phyloP scores from a whole-genome alignment of 2,797 vertebrate genomes.

The Notamacropus eugenii region DNA sequence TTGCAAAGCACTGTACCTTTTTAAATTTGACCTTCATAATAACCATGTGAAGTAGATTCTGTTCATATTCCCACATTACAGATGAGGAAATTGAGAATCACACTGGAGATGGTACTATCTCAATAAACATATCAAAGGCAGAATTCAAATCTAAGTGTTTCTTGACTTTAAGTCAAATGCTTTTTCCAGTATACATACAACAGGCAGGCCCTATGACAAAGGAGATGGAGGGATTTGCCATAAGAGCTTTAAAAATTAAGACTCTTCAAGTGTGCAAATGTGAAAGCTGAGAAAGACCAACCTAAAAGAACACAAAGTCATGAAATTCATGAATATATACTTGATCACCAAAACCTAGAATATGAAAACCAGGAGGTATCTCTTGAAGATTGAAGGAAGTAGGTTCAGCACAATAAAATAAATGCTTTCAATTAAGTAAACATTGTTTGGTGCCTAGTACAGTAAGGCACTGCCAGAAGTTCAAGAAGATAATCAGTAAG shows the following conservation, averaged over 20 bases:
- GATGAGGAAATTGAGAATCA: neutral
- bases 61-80: neutral
- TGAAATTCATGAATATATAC: neutral
- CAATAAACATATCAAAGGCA: neutral
- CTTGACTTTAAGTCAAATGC: neutral
- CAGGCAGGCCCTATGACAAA: neutral
- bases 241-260: neutral
- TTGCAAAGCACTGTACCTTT: neutral
- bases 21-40: neutral
- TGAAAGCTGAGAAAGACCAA: neutral
- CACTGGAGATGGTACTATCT: neutral
- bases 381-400: conserved; percentile 34
- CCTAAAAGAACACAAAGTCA: neutral
- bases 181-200: neutral
- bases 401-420: conserved; percentile 36
- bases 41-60: neutral
- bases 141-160: neutral
- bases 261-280: neutral
- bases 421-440: conserved; percentile 31
- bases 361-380: neutral
- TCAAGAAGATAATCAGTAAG: conserved; percentile 9
- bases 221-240: neutral
- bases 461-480: neutral
- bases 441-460: neutral
- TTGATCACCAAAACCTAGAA: neutral